Evolutionary conservation across 2,797 vertebrate genomes (phyloP).

Genomic region (Tapera naevia): DNA sequence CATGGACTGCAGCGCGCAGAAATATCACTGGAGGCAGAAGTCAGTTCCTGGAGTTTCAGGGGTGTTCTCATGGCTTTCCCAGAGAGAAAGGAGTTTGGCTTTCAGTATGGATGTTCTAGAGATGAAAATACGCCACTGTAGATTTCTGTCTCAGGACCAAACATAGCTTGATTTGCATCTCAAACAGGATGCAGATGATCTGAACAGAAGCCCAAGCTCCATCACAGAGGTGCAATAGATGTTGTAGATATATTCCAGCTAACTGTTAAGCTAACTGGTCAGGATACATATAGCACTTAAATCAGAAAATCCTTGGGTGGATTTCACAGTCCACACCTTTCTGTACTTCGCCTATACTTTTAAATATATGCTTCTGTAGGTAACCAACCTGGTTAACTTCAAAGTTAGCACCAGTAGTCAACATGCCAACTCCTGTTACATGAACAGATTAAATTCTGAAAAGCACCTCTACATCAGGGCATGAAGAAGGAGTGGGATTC

Average conservation of each 20-base stretch:
- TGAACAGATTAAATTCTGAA: background rate
- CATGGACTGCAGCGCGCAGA: fast-evolving
- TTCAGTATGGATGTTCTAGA: background rate
- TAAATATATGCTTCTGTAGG: background rate
- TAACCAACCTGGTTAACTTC: background rate
- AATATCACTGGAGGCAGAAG: background rate
- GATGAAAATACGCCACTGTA: background rate
- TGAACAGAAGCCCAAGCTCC: background rate
- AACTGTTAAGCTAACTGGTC: background rate
- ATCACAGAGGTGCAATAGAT: background rate
- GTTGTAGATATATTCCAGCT: background rate
- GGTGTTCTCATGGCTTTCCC: background rate
- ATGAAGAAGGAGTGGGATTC: background rate
- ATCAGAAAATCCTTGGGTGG: background rate
- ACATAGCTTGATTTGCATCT: too few relatives aligned
- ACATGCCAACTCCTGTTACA: fast-evolving
- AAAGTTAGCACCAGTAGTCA: background rate
- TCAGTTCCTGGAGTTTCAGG: background rate
- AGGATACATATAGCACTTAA: background rate
- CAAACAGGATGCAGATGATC: background rate
- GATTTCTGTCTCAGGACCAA: background rate
- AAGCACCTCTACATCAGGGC: background rate
- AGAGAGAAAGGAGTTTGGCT: background rate
- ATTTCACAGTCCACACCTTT: background rate
- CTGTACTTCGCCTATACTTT: background rate